Evolutionary conservation across 1,140 invertebrate species (phyloP).

Genomic region (Drosophila kurseongensis): DNA sequence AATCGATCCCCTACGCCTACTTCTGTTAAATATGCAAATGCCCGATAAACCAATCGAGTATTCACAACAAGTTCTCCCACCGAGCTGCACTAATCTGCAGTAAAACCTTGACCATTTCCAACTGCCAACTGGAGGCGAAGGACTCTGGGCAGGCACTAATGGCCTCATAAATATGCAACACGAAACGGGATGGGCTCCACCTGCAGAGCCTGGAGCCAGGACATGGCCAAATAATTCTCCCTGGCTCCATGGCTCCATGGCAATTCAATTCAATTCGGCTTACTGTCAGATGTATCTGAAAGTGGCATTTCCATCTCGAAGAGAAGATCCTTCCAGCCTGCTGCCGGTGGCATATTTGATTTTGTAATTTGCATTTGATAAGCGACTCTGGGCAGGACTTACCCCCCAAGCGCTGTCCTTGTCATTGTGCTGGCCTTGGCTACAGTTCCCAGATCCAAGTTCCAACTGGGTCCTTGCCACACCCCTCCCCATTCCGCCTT

Average conservation of each 20-base stretch:
- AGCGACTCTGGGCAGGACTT: slow-evolving; percentile 45
- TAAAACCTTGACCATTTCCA: slow-evolving; percentile 10
- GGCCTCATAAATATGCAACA: slow-evolving; percentile 43
- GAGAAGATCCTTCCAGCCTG: slow-evolving; percentile 23
- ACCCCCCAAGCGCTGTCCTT: not conserved
- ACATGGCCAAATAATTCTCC: slow-evolving; percentile 48
- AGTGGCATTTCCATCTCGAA: slow-evolving; percentile 42
- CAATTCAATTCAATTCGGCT: slow-evolving; percentile 63
- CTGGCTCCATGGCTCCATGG: slow-evolving; percentile 36
- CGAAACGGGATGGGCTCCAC: not conserved
- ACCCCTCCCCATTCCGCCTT: not conserved
- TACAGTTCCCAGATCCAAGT: slow-evolving; percentile 6
- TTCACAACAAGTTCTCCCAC: not conserved
- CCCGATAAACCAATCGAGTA: slow-evolving; percentile 10
- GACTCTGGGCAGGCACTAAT: slow-evolving; percentile 6
- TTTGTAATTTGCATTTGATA: slow-evolving; percentile 79
- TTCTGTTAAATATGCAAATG: slow-evolving; percentile 6
- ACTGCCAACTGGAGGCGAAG: not conserved
- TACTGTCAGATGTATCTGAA: slow-evolving; percentile 42
- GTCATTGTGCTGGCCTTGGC: slow-evolving; percentile 7
- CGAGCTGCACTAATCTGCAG: slow-evolving; percentile 28
- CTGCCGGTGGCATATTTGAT: slow-evolving; percentile 65
- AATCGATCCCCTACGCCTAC: not conserved
- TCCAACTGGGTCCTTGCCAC: slow-evolving; percentile 3
- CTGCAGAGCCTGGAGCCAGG: slow-evolving; percentile 3